Conservation (phyloP, 2,797 vertebrate species). For the Danionella dracula region DNA sequence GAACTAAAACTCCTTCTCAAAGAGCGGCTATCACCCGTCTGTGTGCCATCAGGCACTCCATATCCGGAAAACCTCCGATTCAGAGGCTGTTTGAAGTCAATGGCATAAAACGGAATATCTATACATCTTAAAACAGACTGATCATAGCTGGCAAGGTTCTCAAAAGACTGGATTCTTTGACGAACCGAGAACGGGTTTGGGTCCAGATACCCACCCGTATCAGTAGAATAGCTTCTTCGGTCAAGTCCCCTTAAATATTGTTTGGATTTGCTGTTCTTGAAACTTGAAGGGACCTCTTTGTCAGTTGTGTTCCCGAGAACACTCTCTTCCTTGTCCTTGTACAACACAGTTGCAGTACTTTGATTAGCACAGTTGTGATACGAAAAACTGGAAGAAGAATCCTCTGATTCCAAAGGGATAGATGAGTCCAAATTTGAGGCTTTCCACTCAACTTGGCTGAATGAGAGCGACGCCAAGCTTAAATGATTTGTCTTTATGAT, state of each 20-base stretch:
- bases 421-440: constrained; percentile 10
- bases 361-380: constrained; percentile 24
- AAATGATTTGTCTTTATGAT: constrained; percentile 26
- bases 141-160: constrained; percentile 87
- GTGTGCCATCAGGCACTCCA: constrained; percentile 50
- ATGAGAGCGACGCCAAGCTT: constrained; percentile 3
- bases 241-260: constrained; percentile 57
- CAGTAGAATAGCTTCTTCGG: constrained; percentile 70
- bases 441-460: constrained; percentile 11
- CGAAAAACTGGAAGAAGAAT: constrained; percentile 5
- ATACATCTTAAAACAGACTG: constrained; percentile 69
- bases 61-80: constrained; percentile 75
- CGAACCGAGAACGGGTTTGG: constrained; percentile 85
- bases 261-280: constrained; percentile 49
- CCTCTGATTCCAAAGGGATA: constrained; percentile 6
- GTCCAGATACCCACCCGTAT: constrained; percentile 69
- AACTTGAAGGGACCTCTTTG: constrained; percentile 33
- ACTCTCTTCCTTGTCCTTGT: constrained; percentile 16
- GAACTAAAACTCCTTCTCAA: constrained; percentile 77
- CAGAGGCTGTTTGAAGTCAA: constrained; percentile 66
- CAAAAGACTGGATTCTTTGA: constrained; percentile 93
- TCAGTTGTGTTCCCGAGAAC: constrained; percentile 8
- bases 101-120: constrained; percentile 64
- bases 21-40: constrained; percentile 49
- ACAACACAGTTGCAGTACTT: constrained; percentile 22